phyloP scores from a whole-genome alignment of 1,140 invertebrate genomes.

The Pogonognathellus flavescens region DNA sequence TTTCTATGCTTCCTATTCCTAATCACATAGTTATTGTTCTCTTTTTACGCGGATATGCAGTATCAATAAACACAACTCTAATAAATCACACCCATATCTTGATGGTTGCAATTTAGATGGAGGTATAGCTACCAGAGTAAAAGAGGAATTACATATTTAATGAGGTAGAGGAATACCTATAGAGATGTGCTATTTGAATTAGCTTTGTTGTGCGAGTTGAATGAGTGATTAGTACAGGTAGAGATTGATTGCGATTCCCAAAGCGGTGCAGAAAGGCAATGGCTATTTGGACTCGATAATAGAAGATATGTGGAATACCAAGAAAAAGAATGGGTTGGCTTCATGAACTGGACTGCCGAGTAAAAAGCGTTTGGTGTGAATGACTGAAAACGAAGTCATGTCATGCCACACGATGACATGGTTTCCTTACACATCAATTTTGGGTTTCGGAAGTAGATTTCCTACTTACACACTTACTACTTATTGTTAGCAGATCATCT shows the following conservation, averaged over 20 bases:
- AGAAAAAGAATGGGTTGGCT: background rate
- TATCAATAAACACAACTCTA: too few species aligned
- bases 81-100: too few species aligned
- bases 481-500: background rate
- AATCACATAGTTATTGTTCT: too few species aligned
- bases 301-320: too few species aligned
- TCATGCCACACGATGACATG: slow-evolving; percentile 16
- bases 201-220: background rate
- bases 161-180: background rate
- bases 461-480: slow-evolving; percentile 37
- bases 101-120: too few species aligned
- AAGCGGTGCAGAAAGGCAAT: too few species aligned
- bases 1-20: too few species aligned
- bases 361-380: background rate
- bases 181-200: background rate
- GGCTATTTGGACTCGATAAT: too few species aligned
- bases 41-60: too few species aligned
- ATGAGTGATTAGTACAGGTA: background rate
- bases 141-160: too few species aligned
- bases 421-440: slow-evolving; percentile 38
- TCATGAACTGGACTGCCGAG: background rate
- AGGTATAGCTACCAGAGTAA: too few species aligned
- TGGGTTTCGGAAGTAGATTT: slow-evolving; percentile 44
- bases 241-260: background rate
- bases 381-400: background rate